A percentile compares a stretch with the other conserved stretches of the same genome.
Evolutionary conservation across 1,140 invertebrate genomes (phyloP).

Genomic region (Eupristina koningsbergeri): DNA sequence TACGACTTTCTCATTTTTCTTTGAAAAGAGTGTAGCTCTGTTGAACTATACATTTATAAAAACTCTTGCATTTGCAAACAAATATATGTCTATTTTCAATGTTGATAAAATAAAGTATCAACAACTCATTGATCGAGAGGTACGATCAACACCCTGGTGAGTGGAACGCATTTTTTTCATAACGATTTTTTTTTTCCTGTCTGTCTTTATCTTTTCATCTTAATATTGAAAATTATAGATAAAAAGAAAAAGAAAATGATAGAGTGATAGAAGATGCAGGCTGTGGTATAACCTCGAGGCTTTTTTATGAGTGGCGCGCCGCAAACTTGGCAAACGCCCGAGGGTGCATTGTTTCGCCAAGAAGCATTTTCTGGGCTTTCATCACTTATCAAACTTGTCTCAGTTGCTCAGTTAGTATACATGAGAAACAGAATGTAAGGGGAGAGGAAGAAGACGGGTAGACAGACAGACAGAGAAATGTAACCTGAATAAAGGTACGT

Average conservation of each 20-base stretch:
- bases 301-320: not conserved
- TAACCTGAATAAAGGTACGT: constrained; percentile 8
- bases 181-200: not conserved
- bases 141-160: not conserved
- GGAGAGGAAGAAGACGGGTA: not conserved
- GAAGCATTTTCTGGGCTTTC: constrained; percentile 29
- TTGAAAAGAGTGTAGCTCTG: not conserved
- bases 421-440: not conserved
- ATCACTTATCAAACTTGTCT: constrained; percentile 48
- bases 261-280: not conserved
- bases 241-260: not conserved
- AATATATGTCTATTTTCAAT: not conserved
- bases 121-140: not conserved
- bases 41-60: not conserved
- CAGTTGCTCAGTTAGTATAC: not conserved
- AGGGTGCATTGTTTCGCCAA: constrained; percentile 43
- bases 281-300: not conserved
- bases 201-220: not conserved
- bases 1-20: not conserved
- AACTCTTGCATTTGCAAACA: not conserved
- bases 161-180: too few species aligned
- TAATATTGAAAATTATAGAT: not conserved
- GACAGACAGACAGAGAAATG: not conserved
- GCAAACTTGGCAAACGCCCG: constrained; percentile 25
- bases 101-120: not conserved